Conservation (phyloP, 2,888 invertebrate species). For the Lasioglossum villosulum region DNA sequence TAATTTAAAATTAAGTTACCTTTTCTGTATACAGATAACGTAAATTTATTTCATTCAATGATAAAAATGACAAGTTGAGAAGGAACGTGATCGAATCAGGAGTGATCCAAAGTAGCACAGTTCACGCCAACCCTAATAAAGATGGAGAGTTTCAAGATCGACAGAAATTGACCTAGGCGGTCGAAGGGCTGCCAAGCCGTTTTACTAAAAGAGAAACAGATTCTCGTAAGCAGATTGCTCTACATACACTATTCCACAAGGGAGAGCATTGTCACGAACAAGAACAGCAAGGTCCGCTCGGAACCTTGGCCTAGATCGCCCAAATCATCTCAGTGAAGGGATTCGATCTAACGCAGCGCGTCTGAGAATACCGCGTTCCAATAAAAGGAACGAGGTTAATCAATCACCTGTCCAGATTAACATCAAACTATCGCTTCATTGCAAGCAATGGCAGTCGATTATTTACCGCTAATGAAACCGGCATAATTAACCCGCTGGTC, state of each 20-base stretch:
- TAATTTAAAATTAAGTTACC: too few species aligned
- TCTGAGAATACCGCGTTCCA: neutral
- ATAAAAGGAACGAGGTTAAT: neutral
- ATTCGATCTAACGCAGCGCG: conserved; percentile 36
- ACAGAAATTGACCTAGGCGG: neutral
- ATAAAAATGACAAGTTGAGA: too few species aligned
- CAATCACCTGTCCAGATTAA: neutral
- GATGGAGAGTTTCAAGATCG: neutral
- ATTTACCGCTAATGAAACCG: neutral
- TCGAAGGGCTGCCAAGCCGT: neutral
- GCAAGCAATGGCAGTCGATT: neutral
- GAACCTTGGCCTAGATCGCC: conserved; percentile 69
- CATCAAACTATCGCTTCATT: neutral
- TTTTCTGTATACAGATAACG: too few species aligned
- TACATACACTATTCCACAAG: conserved; percentile 43
- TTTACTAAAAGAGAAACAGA: neutral
- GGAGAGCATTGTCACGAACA: conserved; percentile 59
- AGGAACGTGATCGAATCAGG: too few species aligned
- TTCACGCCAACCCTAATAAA: too few species aligned
- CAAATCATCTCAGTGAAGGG: conserved; percentile 56
- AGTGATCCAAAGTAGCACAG: too few species aligned
- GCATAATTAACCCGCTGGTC: neutral
- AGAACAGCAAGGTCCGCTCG: conserved; percentile 51
- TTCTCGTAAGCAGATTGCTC: neutral
- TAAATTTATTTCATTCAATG: too few species aligned